Evolutionary conservation across 2,113 vertebrate genomes (phyloP).

Genomic region (Neodontobutis hainanensis): DNA sequence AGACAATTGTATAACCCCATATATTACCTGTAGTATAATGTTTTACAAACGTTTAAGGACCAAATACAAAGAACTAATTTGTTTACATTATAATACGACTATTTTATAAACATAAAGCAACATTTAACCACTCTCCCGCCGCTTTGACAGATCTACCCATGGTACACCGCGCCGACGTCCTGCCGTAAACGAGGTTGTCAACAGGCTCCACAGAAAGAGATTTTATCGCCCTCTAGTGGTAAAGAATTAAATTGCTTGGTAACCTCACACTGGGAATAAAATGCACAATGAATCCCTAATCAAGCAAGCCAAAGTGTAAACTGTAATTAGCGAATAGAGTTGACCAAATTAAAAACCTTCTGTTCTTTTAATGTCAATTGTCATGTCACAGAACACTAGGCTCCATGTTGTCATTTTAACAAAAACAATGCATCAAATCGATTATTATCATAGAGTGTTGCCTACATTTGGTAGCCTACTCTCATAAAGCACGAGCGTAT

Average conservation of each 20-base stretch:
- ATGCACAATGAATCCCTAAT: neutral
- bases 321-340: neutral
- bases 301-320: neutral
- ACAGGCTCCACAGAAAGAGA: neutral
- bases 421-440: too few relatives aligned
- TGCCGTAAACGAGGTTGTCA: neutral
- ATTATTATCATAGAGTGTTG: too few relatives aligned
- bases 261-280: too few relatives aligned
- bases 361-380: neutral
- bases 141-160: conserved; percentile 58
- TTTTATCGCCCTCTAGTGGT: conserved; percentile 36
- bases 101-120: neutral
- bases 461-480: too few relatives aligned
- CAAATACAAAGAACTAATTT: neutral
- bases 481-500: too few relatives aligned
- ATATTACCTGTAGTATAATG: neutral
- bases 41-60: neutral
- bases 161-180: conserved; percentile 42
- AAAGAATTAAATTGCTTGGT: neutral
- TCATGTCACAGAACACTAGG: too few relatives aligned
- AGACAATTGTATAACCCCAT: neutral
- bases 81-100: neutral
- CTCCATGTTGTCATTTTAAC: too few relatives aligned
- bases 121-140: conserved; percentile 60
- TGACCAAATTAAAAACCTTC: neutral